phyloP scores from a whole-genome alignment of 2,797 vertebrate species.

The Myotis planiceps region DNA sequence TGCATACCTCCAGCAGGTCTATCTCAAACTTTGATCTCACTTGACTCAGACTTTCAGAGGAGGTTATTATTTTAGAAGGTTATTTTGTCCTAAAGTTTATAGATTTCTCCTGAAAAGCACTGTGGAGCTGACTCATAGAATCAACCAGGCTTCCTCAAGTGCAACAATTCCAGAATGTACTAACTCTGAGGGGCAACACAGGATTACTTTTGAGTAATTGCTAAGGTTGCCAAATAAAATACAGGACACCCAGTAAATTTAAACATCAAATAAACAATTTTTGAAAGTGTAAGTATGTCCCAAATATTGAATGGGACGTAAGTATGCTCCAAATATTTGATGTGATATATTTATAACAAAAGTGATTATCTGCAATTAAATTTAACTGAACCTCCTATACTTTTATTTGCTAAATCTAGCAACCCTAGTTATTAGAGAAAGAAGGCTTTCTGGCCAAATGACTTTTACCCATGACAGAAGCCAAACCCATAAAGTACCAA shows the following conservation, averaged over 20 bases:
- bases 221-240: slow-evolving; percentile 23
- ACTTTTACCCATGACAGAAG: neutral
- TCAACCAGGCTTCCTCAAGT: slow-evolving; percentile 46
- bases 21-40: neutral
- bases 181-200: neutral
- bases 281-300: neutral
- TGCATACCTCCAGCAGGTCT: neutral
- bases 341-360: neutral
- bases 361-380: slow-evolving; percentile 38
- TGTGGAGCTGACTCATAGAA: slow-evolving; percentile 41
- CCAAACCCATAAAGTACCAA: slow-evolving; percentile 7
- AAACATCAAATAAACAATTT: slow-evolving; percentile 30
- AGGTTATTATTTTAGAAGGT: neutral
- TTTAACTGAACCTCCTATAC: neutral
- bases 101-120: slow-evolving; percentile 39
- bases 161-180: slow-evolving; percentile 34
- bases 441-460: neutral
- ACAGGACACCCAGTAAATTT: neutral
- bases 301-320: neutral
- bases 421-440: neutral
- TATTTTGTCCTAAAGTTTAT: slow-evolving; percentile 19
- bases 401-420: slow-evolving; percentile 1
- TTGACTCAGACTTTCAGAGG: neutral
- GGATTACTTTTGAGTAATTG: slow-evolving; percentile 29
- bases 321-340: neutral